Percentiles rank a stretch among this genome's conserved stretches.
phyloP scores from a whole-genome alignment of 2,113 vertebrate genomes.

The Grammatotria lemairii region DNA sequence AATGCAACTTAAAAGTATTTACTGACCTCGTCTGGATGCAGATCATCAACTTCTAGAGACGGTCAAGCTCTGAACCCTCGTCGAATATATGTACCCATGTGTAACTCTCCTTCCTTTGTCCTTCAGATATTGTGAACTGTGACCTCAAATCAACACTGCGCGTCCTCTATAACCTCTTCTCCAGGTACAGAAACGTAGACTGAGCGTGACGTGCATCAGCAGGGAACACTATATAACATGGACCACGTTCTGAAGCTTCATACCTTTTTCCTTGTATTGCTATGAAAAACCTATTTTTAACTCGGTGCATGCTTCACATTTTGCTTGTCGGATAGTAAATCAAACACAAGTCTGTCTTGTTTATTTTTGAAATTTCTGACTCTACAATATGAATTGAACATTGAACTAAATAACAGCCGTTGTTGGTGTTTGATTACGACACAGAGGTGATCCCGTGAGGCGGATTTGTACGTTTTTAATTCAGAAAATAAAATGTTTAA shows the following conservation, averaged over 20 bases:
- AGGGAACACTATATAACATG: background rate
- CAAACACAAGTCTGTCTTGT: background rate
- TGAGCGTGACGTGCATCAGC: constrained; percentile 11
- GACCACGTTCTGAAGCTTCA: background rate
- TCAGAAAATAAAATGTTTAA: background rate
- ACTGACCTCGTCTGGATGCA: background rate
- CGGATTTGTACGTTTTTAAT: background rate
- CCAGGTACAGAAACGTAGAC: constrained; percentile 90
- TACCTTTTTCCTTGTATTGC: background rate
- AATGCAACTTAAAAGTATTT: background rate
- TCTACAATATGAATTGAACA: background rate
- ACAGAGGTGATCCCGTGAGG: background rate
- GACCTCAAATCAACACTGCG: constrained; percentile 95
- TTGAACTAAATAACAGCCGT: background rate
- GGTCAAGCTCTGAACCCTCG: background rate
- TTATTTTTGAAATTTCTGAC: background rate
- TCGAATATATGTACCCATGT: background rate
- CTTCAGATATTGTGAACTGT: constrained; percentile 94
- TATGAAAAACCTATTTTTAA: background rate
- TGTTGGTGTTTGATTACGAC: background rate
- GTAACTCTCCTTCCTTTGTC: background rate
- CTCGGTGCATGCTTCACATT: background rate
- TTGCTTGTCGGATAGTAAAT: background rate
- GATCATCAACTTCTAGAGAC: fast-evolving
- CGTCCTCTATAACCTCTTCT: constrained; percentile 97